Evolutionary conservation across 1,140 invertebrate genomes (phyloP), one percentile per base, ranked within the genome.

Genomic region (Sycophaga agraensis): DNA sequence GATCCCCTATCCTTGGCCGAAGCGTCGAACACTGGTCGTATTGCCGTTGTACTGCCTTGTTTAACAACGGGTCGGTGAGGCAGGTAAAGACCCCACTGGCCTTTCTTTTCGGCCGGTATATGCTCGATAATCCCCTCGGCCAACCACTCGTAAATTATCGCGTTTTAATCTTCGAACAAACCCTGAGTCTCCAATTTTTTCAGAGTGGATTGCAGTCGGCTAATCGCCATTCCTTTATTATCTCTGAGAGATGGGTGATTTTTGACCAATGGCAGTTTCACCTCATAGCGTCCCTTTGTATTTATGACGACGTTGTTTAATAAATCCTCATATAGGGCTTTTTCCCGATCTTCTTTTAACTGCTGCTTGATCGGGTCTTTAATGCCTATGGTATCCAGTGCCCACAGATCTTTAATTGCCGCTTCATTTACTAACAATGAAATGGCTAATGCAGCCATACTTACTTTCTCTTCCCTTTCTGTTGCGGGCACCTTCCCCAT

Each of bases 331-430:
- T 48, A 24, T 9, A 49, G 24, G 16, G 35, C 43, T 35, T 9
- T 35, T 19, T 46, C 42, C n/a, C 9, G 8, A 14, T 34, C 6
- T 17, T 14, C 7, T 40, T 49, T n/a, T n/a, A n/a, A 39, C 53
- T 63, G 59, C 19, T 65, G 69, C 63, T 74, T 67, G 0, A 58
- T 55, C 3, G 73, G 71, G 63, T 39, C 35, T 8, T 39, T 6
- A 39, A 39, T 39, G 3, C 35, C 35, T 14, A 39, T 8, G 3
- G n/a, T 79, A 72, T 11, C 42, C 66, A 28, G 76, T 74, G 19
- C 77, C 74, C 11, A 79, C 37, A 79, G 67, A 31, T 76, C 68
- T 1, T 62, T 54, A 7, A 73, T 42, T 19, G 59, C 42, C 14
- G 59, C 31, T 14, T 66, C 39, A 17, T 57, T 42, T 11, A 31